Percentiles rank a stretch among this genome's conserved stretches.
Conservation (phyloP, 2,888 invertebrate genomes). For the Nomada hirtipes region DNA sequence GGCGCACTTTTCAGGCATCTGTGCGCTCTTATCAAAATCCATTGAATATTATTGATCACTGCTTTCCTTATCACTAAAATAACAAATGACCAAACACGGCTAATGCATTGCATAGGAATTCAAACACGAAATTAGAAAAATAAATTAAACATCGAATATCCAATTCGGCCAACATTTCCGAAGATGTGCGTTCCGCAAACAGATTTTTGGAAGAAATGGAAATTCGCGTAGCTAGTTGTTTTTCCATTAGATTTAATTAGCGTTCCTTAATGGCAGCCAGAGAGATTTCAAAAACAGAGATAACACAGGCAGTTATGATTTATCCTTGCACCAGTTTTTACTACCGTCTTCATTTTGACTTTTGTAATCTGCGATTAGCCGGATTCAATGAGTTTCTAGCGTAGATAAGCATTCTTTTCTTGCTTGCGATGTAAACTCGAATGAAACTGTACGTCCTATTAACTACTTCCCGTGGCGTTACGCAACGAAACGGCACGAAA, state of each 20-base stretch:
- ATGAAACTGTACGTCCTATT: background rate
- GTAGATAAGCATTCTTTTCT: constrained; percentile 28
- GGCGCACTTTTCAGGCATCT: background rate
- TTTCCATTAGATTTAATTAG: too few relatives aligned
- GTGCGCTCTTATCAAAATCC: background rate
- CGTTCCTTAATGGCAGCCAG: too few relatives aligned
- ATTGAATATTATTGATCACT: constrained; percentile 24
- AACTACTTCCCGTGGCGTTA: constrained; percentile 20
- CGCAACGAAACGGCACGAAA: background rate
- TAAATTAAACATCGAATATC: too few relatives aligned
- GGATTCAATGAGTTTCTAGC: constrained; percentile 8
- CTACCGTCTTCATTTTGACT: constrained; percentile 7
- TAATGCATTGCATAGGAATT: background rate
- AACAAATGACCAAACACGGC: constrained; percentile 3
- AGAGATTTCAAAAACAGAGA: background rate
- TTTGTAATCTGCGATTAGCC: constrained; percentile 26
- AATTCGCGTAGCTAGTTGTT: too few relatives aligned
- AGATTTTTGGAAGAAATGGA: too few relatives aligned
- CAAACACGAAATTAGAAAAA: background rate
- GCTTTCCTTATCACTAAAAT: constrained; percentile 17
- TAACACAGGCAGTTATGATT: background rate
- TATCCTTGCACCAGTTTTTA: constrained; percentile 4
- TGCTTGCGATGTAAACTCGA: constrained; percentile 9
- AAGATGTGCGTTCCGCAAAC: too few relatives aligned
- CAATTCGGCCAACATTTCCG: too few relatives aligned